Base-by-base conservation (phyloP, 2,888 invertebrate genomes). In the Catocala fraxini region DNA sequence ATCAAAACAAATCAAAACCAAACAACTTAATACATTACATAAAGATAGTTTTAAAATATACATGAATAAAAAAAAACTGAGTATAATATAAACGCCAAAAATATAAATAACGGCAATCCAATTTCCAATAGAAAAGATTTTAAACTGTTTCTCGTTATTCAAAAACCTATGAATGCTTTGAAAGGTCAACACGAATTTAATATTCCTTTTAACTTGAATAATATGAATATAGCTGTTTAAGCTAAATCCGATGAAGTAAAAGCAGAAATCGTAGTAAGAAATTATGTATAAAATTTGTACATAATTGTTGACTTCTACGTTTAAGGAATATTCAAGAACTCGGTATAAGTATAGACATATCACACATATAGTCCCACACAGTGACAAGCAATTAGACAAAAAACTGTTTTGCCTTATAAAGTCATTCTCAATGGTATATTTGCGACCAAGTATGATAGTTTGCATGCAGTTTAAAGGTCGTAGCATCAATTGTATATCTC, bases 391-490 rank as follows among this genome's bases (percentile, higher is more conserved):
- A n/a, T 53, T 71, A 0, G 46, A 56, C 1, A 25, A 9, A 0
- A 42, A 0, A 3, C 43, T 46, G 10, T 46, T 46, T 46, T 5
- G 46, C 15, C 5, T 11, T 15, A 71, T 52, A 0, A 47, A 9
- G 10, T 57, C 45, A 6, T 63, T 12, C 25, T 52, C 59, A 6
- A 71, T 59, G 0, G 41, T 25, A 12, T 71, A 71, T 42, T 65
- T 68, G 0, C 65, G 51, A 34, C 43, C 54, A 5, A 59, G 45
- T 13, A 49, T 52, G 0, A 63, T 25, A 12, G 15, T 6, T 10
- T 71, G 65, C 51, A 68, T 59, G 0, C 71, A 0, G 13, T 68
- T 58, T 12, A 68, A 58, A 51, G 68, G 65, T 6, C 41, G 48
- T 3, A 71, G 15, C 51, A 68, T 41, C 5, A 35, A 12, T 11